phyloP scores from a whole-genome alignment of 2,888 invertebrate species.

The Eurytoma californica region DNA sequence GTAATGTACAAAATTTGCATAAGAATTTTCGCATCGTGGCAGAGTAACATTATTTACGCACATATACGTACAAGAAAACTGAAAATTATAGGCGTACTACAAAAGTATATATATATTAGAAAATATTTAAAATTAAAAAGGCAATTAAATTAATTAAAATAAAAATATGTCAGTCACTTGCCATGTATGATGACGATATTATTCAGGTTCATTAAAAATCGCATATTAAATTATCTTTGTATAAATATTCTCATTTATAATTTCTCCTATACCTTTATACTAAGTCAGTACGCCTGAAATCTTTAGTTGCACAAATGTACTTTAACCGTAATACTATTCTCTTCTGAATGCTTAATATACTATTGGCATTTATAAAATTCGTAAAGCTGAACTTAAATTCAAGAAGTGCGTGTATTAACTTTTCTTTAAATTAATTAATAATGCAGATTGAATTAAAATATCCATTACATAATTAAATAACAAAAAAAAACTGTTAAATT shows the following conservation, averaged over 20 bases:
- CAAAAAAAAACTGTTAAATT: slow-evolving; percentile 29
- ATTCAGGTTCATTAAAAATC: slow-evolving; percentile 22
- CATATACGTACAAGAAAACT: slow-evolving; percentile 3
- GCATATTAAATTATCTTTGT: slow-evolving; percentile 6
- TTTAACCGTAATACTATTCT: slow-evolving; percentile 32
- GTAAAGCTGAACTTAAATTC: slow-evolving; percentile 30
- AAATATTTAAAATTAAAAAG: slow-evolving; percentile 11
- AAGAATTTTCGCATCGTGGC: neutral
- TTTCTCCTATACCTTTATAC: slow-evolving; percentile 5
- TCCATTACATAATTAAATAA: slow-evolving; percentile 6
- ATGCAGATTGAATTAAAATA: slow-evolving; percentile 23
- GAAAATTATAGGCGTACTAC: slow-evolving; percentile 17
- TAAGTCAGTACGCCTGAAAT: slow-evolving; percentile 25
- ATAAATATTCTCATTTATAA: slow-evolving; percentile 18
- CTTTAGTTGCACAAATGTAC: slow-evolving; percentile 24
- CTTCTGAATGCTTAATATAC: slow-evolving; percentile 13
- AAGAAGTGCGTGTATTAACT: slow-evolving; percentile 20
- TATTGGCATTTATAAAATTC: slow-evolving; percentile 27
- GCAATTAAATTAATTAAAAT: neutral
- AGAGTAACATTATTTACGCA: slow-evolving; percentile 6
- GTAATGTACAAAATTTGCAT: slow-evolving; percentile 17
- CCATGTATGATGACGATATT: neutral
- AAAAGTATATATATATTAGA: slow-evolving; percentile 6
- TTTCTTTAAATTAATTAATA: slow-evolving; percentile 1
- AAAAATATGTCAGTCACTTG: neutral